These are phyloP conservation scores for Gasteruption jaculator DNA, from an alignment of 2,888 invertebrate genomes.

Conservation along the genomic window DNA sequence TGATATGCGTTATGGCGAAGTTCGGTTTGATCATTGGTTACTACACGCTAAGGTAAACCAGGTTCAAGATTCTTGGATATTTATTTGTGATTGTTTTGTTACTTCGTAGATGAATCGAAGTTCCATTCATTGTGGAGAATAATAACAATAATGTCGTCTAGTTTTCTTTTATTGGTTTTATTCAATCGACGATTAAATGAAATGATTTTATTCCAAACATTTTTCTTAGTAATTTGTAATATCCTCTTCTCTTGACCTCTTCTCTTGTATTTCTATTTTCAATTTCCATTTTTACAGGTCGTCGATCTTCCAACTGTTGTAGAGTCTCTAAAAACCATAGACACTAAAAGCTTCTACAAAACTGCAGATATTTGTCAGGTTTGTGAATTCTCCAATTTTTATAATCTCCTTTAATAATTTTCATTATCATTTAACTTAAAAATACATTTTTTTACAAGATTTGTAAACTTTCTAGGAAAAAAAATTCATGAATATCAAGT, in stretches of 20 bases:
- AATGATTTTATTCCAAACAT: background rate
- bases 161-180: slow-evolving; percentile 1
- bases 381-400: slow-evolving; percentile 24
- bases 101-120: background rate
- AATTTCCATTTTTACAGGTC: slow-evolving; percentile 55
- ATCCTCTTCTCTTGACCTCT: too few relatives aligned
- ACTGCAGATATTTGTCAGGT: slow-evolving; percentile 94
- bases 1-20: slow-evolving; percentile 85
- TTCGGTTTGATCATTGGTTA: slow-evolving; percentile 82
- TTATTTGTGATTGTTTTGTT: background rate
- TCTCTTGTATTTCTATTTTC: too few relatives aligned
- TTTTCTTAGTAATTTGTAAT: slow-evolving; percentile 1
- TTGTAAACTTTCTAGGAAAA: too few relatives aligned
- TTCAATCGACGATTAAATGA: background rate
- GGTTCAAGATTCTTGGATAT: background rate
- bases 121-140: background rate
- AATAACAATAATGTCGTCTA: slow-evolving; percentile 2
- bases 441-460: too few relatives aligned
- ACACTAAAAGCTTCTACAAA: slow-evolving; percentile 95
- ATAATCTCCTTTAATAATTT: too few relatives aligned
- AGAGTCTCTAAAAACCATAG: slow-evolving; percentile 93
- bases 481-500: too few relatives aligned
- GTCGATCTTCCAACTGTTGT: slow-evolving; percentile 89
- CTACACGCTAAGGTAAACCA: slow-evolving; percentile 79
- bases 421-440: too few relatives aligned